Conservation (phyloP, 2,797 vertebrate genomes). For the Phylloscopus collybita region DNA sequence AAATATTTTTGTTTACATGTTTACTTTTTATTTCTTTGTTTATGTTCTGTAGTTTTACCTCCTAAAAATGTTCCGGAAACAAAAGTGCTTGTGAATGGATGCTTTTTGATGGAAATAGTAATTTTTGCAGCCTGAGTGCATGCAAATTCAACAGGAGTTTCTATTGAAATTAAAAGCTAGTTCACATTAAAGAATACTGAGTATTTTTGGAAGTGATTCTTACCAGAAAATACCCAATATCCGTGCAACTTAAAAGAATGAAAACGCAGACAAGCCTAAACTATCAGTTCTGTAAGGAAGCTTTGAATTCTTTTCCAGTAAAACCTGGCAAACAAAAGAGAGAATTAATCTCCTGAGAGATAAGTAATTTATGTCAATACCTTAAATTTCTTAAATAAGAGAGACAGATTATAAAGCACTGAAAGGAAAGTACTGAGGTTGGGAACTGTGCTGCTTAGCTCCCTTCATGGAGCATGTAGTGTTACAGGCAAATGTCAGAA, state of each 20-base stretch:
- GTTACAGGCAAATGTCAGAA: background rate
- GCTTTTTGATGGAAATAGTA: background rate
- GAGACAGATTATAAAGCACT: background rate
- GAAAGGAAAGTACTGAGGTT: background rate
- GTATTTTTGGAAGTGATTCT: background rate
- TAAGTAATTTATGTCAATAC: background rate
- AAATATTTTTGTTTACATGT: background rate
- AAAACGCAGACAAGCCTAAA: background rate
- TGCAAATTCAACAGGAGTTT: background rate
- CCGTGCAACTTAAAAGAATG: background rate
- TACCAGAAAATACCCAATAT: background rate
- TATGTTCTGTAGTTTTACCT: background rate
- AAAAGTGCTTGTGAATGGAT: background rate
- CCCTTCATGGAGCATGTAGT: background rate
- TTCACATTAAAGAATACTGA: background rate
- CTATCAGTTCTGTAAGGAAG: background rate
- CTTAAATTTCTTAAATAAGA: background rate
- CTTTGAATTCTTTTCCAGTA: background rate
- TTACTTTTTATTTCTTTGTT: background rate
- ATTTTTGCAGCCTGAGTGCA: background rate
- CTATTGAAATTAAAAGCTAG: background rate
- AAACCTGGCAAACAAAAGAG: background rate
- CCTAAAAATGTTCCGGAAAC: background rate
- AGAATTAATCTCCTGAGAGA: background rate
- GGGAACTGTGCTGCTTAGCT: background rate